phyloP scores from a whole-genome alignment of 53 echinoderm and acorn worm genomes.

The Apostichopus leukothele region DNA sequence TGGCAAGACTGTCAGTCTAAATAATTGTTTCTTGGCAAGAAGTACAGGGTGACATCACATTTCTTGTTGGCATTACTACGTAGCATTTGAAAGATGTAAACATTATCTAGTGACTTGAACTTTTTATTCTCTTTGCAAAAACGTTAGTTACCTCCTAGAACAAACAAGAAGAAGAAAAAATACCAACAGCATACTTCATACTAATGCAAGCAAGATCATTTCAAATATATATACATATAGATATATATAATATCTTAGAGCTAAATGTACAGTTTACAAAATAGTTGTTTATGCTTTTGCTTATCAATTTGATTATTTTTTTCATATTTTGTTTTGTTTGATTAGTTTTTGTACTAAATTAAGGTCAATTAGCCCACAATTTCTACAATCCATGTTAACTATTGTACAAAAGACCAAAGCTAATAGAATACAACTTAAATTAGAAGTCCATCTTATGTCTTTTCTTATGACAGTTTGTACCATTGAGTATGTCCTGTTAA shows the following conservation, averaged over 20 bases:
- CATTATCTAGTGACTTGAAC: too few species aligned
- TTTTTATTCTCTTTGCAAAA: too few species aligned
- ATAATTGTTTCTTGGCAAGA: too few species aligned
- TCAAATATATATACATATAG: neutral
- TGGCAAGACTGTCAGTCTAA: too few species aligned
- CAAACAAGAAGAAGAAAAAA: too few species aligned
- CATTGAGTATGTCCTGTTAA: too few species aligned
- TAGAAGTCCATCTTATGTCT: too few species aligned
- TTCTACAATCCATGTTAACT: neutral
- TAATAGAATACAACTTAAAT: neutral
- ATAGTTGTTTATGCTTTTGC: neutral
- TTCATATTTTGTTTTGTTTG: neutral
- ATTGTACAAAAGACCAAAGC: slow-evolving; percentile 10
- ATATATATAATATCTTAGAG: neutral
- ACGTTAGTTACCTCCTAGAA: too few species aligned
- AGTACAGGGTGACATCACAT: too few species aligned
- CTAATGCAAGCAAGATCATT: neutral
- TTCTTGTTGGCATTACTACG: too few species aligned
- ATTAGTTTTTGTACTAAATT: neutral
- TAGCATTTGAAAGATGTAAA: too few species aligned
- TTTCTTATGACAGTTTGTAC: too few species aligned
- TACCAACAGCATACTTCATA: neutral
- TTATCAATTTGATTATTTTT: neutral
- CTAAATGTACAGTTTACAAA: neutral
- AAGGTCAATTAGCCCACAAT: neutral